Evolutionary conservation across 35 echinoderm and acorn worm species (phyloP), one percentile per base, ranked within the genome.

Genomic region (Lytechinus variegatus): DNA sequence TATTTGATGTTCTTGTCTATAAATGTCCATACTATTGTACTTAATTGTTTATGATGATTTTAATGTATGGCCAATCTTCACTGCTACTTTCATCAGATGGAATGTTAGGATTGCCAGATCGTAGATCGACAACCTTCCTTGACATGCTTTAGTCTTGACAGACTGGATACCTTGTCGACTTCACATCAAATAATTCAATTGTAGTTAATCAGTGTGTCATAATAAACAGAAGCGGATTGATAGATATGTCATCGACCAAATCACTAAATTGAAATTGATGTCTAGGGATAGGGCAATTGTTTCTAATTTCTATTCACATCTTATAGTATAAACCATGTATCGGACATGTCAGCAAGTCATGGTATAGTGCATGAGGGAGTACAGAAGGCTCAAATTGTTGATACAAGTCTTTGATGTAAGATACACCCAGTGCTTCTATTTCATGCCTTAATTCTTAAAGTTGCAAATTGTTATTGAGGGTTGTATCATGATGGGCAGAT

Each of bases 181-280:
- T n/a, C 66, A 79, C n/a, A 79, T 79, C 66, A 16, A 79, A 79
- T 79, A 79, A 79, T 79, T 79, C 66, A 24, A 79, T 79, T 79
- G 66, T 79, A 79, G 66, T 79, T 79, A 79, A 79, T 79, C 66
- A 79, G 66, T 79, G 66, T 79, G 66, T 79, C 66, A 79, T 79
- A 79, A 79, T 79, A 79, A 79, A 79, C 66, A 79, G 66, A 24
- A 8, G 66, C 14, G 66, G 66, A 79, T 79, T 79, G 66, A 79
- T 79, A 79, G 66, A n/a, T 79, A 16, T 79, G 66, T 79, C 66
- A 79, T 79, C 66, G 66, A n/a, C 16, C 12, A 24, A 79, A 79
- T 19, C 66, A 6, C 66, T 79, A 79, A 79, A 79, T 79, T 79
- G 66, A 79, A 79, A 79, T 79, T n/a, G 66, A 79, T 79, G 66